Conservation (phyloP, 1,140 invertebrate genomes). For the Trichonephila clavata region DNA sequence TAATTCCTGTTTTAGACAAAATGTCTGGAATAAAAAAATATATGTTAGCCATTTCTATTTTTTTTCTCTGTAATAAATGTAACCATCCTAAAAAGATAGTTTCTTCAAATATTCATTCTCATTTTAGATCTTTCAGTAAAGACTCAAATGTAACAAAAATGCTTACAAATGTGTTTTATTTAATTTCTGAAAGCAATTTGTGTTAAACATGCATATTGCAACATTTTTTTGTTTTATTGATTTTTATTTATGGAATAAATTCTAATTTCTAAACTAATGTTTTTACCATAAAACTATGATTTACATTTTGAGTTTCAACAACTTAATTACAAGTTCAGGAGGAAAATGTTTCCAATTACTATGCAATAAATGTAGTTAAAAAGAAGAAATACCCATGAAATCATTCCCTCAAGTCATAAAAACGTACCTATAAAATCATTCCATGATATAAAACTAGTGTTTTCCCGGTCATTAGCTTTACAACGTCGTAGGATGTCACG, state of each 20-base stretch:
- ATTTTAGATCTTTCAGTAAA: too few species aligned
- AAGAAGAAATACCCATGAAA: background rate
- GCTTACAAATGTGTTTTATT: background rate
- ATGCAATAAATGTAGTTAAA: background rate
- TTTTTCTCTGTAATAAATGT: too few species aligned
- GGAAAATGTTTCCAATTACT: background rate
- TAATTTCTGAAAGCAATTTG: too few species aligned
- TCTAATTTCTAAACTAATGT: too few species aligned
- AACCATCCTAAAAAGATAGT: too few species aligned
- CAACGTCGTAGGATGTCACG: constrained; percentile 48
- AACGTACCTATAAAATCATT: constrained; percentile 48
- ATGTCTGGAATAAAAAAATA: constrained; percentile 37
- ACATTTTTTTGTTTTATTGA: too few species aligned
- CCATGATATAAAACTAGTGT: constrained; percentile 42
- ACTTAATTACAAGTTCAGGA: too few species aligned
- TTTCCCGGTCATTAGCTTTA: constrained; percentile 28
- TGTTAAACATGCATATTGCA: too few species aligned
- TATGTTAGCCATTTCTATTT: background rate
- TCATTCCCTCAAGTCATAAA: background rate
- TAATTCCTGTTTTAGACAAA: constrained; percentile 32
- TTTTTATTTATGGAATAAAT: too few species aligned
- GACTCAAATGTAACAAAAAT: background rate
- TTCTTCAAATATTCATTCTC: too few species aligned
- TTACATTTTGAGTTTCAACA: too few species aligned
- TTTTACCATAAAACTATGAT: too few species aligned